Percentiles rank a stretch among this genome's conserved stretches.
These are phyloP conservation scores for Anolis sagrei DNA, from an alignment of 2,113 vertebrate genomes.

Conservation along the genomic window DNA sequence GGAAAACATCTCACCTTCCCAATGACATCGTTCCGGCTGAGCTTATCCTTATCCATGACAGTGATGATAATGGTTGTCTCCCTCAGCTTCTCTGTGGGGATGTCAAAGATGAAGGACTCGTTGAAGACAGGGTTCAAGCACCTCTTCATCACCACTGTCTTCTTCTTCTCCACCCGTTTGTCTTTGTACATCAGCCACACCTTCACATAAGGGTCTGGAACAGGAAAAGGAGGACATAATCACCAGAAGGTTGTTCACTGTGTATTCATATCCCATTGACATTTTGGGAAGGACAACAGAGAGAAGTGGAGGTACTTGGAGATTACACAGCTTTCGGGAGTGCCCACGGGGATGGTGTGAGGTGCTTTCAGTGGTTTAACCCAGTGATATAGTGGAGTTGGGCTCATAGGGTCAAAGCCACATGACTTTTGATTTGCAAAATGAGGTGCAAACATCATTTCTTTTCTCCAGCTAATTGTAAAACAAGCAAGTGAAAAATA, in stretches of 20 bases:
- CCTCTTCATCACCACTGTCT: conserved; percentile 96
- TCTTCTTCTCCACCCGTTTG: conserved; percentile 98
- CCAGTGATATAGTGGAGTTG: no score
- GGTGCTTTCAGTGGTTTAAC: neutral
- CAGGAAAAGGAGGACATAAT: neutral
- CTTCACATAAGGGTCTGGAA: conserved; percentile 95
- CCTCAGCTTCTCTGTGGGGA: conserved; percentile 94
- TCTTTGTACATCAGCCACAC: conserved; percentile 99
- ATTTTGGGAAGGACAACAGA: no score
- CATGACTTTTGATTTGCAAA: no score
- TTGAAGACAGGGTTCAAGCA: conserved; percentile 98
- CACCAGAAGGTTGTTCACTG: neutral
- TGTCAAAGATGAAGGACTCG: conserved; percentile 96
- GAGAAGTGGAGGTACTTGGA: no score
- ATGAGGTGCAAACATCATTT: neutral
- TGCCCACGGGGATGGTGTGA: no score
- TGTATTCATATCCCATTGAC: no score
- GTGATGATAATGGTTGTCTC: conserved; percentile 99
- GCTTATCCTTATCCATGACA: conserved; percentile 98
- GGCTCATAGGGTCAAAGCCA: no score
- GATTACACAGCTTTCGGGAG: no score
- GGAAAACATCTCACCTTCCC: conserved; percentile 88
- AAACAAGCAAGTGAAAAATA: neutral
- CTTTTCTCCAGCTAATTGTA: no score
- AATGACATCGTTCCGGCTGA: conserved; percentile 98